Base-by-base conservation (phyloP, 2,113 vertebrate genomes). In the Pachypanchax playfairii region DNA sequence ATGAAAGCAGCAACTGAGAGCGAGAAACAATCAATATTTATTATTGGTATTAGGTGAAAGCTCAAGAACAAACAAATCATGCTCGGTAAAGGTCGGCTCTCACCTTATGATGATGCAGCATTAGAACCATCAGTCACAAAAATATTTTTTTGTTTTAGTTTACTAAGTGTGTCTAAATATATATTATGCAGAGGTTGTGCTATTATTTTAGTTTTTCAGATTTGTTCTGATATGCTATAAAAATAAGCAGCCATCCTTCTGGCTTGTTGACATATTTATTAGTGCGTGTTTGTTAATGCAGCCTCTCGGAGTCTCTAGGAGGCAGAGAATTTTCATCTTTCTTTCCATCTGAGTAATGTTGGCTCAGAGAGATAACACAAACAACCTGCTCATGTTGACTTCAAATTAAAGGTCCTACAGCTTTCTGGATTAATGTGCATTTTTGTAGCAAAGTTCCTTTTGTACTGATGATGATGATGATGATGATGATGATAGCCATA, bases 341-440 rank as follows among this genome's bases (percentile, higher is more conserved):
- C 55, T 72, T 46, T 73, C 55, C 50, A 39, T 70, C 54, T 70
- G 43, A 55, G 52, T 61, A 50, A 66, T 71, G 48, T 79, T 84
- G 79, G 56, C 80, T 70, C 53, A 39, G 5, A 35, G 43, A 70
- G 83, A 87, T 86, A 89, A 84, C 49, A 20, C 42, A 56, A 36
- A 73, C 58, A 76, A 31, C 48, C 59, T 43, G 44, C 54, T 65
- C 72, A 43, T 61, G 57, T 73, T 80, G 65, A 67, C 60, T 4
- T 25, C 59, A 39, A 52, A 49, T 64, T 46, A 60, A 60, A 75
- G 29, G 13, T 57, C 25, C 41, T 64, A 52, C 49, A 55, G 29
- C 28, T 58, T 15, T 6, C 15, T 31, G 20, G 31, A 60, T 42
- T 61, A 25, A 73, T 60, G 52, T 62, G 9, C 63, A 53, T 73